phyloP scores from a whole-genome alignment of 2,888 invertebrate genomes.

The Phrixothrix hirtus region DNA sequence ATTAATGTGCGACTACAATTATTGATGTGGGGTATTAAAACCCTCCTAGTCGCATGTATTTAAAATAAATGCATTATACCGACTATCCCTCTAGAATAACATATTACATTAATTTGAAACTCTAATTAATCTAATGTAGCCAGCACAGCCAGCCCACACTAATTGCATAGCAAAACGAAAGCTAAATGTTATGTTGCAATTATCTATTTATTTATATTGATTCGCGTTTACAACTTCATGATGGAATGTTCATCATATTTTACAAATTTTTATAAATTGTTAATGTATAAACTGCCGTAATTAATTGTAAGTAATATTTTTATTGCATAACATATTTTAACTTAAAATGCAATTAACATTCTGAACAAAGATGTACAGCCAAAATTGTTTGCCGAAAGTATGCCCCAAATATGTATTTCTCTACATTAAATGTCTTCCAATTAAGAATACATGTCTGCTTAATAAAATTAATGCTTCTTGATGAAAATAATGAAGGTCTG shows the following conservation, averaged over 20 bases:
- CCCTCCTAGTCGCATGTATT: constrained; percentile 11
- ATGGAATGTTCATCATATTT: constrained; percentile 37
- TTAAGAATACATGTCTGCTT: constrained; percentile 42
- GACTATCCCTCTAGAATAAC: constrained; percentile 21
- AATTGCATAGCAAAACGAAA: constrained; percentile 42
- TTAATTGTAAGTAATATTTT: too few relatives aligned
- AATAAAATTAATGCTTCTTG: constrained; percentile 27
- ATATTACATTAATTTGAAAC: constrained; percentile 35
- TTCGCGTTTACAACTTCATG: constrained; percentile 34
- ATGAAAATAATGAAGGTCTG: constrained; percentile 3
- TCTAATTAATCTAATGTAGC: constrained; percentile 35
- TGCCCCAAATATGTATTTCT: constrained; percentile 41
- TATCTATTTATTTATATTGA: constrained; percentile 41
- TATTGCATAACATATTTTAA: too few relatives aligned
- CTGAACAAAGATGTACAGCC: not conserved
- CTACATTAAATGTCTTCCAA: constrained; percentile 42
- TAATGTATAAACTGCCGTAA: too few relatives aligned
- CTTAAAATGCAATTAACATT: constrained; percentile 40
- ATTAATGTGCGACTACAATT: not conserved
- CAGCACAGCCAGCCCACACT: constrained; percentile 28
- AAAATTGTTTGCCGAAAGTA: constrained; percentile 28
- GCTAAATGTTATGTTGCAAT: constrained; percentile 42
- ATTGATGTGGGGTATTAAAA: constrained; percentile 4
- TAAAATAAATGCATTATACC: constrained; percentile 25
- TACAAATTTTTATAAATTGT: too few relatives aligned